Base-by-base conservation (phyloP, 2,113 vertebrate genomes). In the Percina caprodes region DNA sequence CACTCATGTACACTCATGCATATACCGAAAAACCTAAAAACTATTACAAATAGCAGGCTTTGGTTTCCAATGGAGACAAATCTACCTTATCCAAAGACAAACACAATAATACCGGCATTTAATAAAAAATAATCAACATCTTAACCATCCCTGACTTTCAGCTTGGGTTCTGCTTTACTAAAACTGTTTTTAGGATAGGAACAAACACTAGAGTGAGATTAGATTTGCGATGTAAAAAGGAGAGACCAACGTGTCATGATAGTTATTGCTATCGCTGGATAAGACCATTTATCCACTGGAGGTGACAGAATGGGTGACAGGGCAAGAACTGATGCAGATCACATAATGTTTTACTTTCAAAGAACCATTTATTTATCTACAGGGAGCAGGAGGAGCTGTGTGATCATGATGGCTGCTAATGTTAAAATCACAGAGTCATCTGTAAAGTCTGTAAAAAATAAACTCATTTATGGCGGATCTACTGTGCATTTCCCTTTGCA, bases 261-360 rank as follows among this genome's bases (percentile, higher is more conserved):
- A 91, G 86, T 94, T 94, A 94, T 94, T 94, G 93, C 93, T 94
- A 88, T 92, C 72, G 77, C 85, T 93, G 92, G 92, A 93, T 93
- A 92, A 93, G 71, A 85, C 79, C 83, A 77, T 92, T 94, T 93
- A 93, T 93, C 92, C 92, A 93, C 87, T 88, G 86, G 77, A 88
- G 84, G 83, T 84, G 84, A 88, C 62, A 49, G 71, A 62, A 86
- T 61, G 60, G 58, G 58, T 72, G 74, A 85, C 75, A 63, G 76
- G 69, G 72, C 70, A 68, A 67, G 35, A 79, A 68, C 26, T 60
- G 23, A 80, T 62, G 73, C 60, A 55, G 52, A 66, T 13, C 19
- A 11, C 14, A 3, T 56, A 2, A 33, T 52, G 23, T 81, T 80
- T 76, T 48, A 69, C 72, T 60, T 65, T 78, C 48, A 83, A 56